Evolutionary conservation across 2,113 vertebrate genomes (phyloP), one percentile per base, ranked within the genome.

Genomic region (Datnioides undecimradiatus): DNA sequence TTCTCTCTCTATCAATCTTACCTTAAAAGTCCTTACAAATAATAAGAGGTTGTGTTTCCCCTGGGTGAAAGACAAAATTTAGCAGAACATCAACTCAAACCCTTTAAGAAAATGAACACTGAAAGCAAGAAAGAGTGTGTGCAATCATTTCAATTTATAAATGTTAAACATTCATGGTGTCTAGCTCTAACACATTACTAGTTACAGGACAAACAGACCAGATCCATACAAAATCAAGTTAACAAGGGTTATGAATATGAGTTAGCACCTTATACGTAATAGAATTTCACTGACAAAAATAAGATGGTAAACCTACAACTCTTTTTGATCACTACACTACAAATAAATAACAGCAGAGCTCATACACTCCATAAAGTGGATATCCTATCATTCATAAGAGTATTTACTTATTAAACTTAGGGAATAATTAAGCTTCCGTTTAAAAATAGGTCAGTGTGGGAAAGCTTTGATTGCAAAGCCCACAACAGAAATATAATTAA

Each of bases 401-500:
- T 11, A 64, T 63, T 73, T 52, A 80, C 68, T 76, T 55, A 76
- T 76, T 54, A 23, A 80, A 77, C 38, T 51, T 45, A 64, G 38
- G 29, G 59, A 83, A 83, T 68, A 73, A 77, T 48, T 76, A 54
- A 57, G 62, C 51, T 51, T 68, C 41, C 31, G 46, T 58, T 77
- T 48, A 49, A 60, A 83, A 78, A 25, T 78, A 78, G 64, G 73
- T 71, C 23, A 1, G 33, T 43, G 40, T 41, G 46, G 23, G 54
- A 63, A 83, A 57, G 49, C 43, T 78, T 69, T 74, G 57, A 79
- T 74, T 65, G 12, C 63, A 72, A 45, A 52, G 40, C 7, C 23
- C 66, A 60, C 45, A 76, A 67, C 72, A 76, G 66, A 73, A 54
- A 21, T 59, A 49, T 45, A 66, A 81, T 79, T 75, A 67, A 85